Base-by-base conservation (phyloP, 1,140 invertebrate genomes). In the Aleiodes sp. region DNA sequence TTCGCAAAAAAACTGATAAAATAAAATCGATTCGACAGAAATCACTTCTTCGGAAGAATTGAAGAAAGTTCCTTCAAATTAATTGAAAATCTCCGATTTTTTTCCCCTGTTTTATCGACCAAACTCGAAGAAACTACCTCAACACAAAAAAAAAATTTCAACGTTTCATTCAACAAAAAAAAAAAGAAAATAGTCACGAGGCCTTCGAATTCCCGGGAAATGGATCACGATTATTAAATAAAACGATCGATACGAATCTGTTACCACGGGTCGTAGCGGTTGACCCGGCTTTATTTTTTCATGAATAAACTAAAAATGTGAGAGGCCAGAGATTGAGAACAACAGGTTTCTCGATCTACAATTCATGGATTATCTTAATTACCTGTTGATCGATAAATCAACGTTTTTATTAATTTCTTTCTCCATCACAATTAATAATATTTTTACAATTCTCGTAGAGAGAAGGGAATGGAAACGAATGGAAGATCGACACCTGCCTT, bases 201-300 rank as follows among this genome's bases (percentile, higher is more conserved):
- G 41, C 33, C 31, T n/a, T 19, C 24, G 26, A 37, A 71, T 66
- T 35, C 59, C 26, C 35, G 60, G 29, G 41, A 59, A 64, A 68
- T 67, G 41, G 65, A 71, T 71, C 60, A 71, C 70, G 65, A 71
- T 67, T 64, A n/a, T 59, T 43, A 41, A 66, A 71, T 68, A 71
- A n/a, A 67, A 61, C 46, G 57, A 71, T 62, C 56, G 70, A 71
- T 61, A 61, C 14, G 41, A 24, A 64, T 71, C 59, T 56, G 26
- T 43, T 19, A n/a, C 31, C 35, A 6, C 28, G 28, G 61, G 61
- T 65, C 43, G 46, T 56, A 28, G 6, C 41, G 7, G 41, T 65
- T 65, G 64, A 65, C 64, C 64, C 12, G 41, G 12, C n/a, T 52
- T 29, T 6, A 37, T 62, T 33, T 21, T 62, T 21, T 16, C n/a